Evolutionary conservation across 37 sponge, comb jelly and placozoan species (phyloP).

Genomic region (Aphrocallistes beatrix): DNA sequence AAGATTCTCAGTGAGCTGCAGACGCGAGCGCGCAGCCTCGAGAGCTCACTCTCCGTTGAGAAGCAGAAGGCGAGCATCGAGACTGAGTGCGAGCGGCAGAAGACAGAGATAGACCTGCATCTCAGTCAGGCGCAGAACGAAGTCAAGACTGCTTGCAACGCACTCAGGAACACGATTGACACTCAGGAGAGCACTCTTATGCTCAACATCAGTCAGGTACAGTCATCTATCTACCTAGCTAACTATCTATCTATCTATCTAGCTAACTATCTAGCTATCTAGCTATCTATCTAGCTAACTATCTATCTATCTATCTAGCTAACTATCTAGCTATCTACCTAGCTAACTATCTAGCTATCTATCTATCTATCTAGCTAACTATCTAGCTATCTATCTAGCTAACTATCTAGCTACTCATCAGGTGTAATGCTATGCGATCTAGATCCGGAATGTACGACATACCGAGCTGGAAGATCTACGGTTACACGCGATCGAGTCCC

Average conservation of each 20-base stretch:
- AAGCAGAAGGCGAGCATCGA: not conserved
- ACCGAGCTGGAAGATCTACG: not conserved
- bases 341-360: no score
- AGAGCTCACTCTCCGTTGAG: not conserved
- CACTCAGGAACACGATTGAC: not conserved
- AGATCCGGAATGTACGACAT: not conserved
- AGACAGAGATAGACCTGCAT: not conserved
- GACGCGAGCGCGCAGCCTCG: not conserved
- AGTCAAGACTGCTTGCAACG: conserved; percentile 2
- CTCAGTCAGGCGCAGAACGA: conserved; percentile 6
- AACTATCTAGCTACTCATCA: no score
- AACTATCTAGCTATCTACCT: no score
- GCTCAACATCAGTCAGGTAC: not conserved
- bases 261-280: no score
- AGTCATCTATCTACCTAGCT: not conserved
- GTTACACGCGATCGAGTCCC: not conserved
- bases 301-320: no score
- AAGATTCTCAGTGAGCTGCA: not conserved
- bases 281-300: no score
- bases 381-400: no score
- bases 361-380: no score
- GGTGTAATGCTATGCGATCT: not conserved
- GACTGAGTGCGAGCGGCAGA: conserved; percentile 3
- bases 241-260: no score
- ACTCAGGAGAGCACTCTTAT: not conserved